These are phyloP conservation scores for Oscheius sp. DNA, from an alignment of 2,888 invertebrate genomes.

Conservation along the genomic window DNA sequence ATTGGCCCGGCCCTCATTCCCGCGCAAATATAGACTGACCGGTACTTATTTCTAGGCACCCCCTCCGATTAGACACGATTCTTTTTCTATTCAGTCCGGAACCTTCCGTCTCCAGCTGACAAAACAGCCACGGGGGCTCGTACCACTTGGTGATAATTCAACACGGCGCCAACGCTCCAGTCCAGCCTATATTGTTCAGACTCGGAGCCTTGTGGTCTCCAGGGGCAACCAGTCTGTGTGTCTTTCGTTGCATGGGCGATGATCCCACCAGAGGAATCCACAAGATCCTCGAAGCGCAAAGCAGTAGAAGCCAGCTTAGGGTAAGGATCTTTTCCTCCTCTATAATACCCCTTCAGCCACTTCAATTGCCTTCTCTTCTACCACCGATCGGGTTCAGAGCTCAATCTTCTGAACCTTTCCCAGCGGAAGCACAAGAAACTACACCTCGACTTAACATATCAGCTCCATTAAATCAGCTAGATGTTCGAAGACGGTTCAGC, in stretches of 20 bases:
- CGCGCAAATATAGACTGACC: conserved; percentile 36
- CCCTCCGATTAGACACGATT: conserved; percentile 5
- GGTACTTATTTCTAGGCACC: conserved; percentile 34
- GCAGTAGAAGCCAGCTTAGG: neutral
- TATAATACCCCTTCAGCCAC: neutral
- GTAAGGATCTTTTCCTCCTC: neutral
- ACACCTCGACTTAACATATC: neutral
- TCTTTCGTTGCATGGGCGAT: conserved; percentile 10
- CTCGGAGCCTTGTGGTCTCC: neutral
- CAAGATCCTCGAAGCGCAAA: conserved; percentile 25
- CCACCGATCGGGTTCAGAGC: conserved; percentile 21
- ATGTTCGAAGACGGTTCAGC: conserved; percentile 3
- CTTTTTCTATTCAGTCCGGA: too few relatives aligned
- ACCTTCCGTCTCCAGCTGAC: too few relatives aligned
- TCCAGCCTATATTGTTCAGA: too few relatives aligned
- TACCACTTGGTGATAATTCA: too few relatives aligned
- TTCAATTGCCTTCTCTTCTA: conserved; percentile 2
- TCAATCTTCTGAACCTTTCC: conserved; percentile 10
- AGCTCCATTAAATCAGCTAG: neutral
- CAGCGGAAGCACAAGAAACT: neutral
- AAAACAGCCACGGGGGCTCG: too few relatives aligned
- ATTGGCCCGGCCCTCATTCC: conserved; percentile 34
- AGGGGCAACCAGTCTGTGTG: conserved; percentile 8
- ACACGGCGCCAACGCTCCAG: too few relatives aligned
- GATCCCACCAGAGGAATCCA: conserved; percentile 27